Percentiles rank a stretch among this genome's conserved stretches.
phyloP scores from a whole-genome alignment of 2,797 vertebrate species.

The Pelochelys cantorii region DNA sequence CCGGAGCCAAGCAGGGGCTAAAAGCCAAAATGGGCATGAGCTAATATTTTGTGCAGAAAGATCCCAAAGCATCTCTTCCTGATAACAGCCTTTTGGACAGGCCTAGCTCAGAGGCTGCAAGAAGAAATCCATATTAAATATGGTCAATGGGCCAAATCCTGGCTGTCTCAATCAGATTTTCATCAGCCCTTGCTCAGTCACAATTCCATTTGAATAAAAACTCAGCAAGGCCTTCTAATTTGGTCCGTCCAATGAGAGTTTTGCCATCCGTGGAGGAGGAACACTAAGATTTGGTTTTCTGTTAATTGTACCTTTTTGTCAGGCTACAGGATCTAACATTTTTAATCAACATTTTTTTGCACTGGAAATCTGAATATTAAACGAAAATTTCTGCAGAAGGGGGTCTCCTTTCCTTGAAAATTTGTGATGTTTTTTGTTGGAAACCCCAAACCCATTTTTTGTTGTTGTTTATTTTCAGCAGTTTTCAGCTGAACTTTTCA shows the following conservation, averaged over 20 bases:
- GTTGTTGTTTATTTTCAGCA: not conserved
- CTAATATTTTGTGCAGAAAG: slow-evolving; percentile 6
- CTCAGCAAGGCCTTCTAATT: not conserved
- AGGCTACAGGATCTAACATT: not conserved
- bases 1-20: not conserved
- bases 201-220: not conserved
- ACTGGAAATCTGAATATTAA: not conserved
- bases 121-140: not conserved
- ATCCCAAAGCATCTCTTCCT: not conserved
- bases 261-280: not conserved
- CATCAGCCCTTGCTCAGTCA: not conserved
- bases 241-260: not conserved
- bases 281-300: not conserved
- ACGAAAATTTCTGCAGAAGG: not conserved
- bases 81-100: not conserved
- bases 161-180: not conserved
- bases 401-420: not conserved
- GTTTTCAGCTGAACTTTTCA: not conserved
- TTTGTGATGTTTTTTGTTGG: not conserved
- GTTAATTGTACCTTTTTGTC: not conserved
- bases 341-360: not conserved
- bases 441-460: not conserved
- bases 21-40: not conserved
- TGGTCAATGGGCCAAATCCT: not conserved
- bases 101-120: not conserved